A percentile compares a stretch with the other conserved stretches of the same genome.
phyloP scores from a whole-genome alignment of 2,888 invertebrate genomes.

The Dendrolimus houi region DNA sequence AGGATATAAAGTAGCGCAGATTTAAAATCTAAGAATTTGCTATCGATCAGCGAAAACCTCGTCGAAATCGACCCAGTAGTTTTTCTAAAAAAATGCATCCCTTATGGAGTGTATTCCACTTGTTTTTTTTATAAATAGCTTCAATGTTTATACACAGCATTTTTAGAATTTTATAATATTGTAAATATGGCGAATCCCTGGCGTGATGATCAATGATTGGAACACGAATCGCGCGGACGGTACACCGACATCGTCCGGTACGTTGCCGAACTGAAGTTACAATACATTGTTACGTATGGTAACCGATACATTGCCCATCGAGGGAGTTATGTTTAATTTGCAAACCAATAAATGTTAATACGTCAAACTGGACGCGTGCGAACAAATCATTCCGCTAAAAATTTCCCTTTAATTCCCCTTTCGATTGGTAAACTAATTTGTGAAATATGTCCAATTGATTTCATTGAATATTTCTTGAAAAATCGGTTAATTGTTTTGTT shows the following conservation, averaged over 20 bases:
- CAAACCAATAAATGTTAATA: constrained; percentile 74
- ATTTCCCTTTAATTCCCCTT: constrained; percentile 4
- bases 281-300: constrained; percentile 10
- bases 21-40: too few species aligned
- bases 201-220: too few species aligned
- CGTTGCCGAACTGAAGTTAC: neutral
- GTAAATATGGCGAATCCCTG: too few species aligned
- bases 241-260: neutral
- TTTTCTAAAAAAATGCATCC: too few species aligned
- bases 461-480: constrained; percentile 43
- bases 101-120: too few species aligned
- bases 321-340: constrained; percentile 66
- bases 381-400: constrained; percentile 50
- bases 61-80: too few species aligned
- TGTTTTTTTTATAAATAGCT: too few species aligned
- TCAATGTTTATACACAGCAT: too few species aligned
- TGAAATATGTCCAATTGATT: constrained; percentile 51
- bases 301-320: constrained; percentile 2
- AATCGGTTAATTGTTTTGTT: constrained; percentile 55
- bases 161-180: too few species aligned
- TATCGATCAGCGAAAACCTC: too few species aligned
- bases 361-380: constrained; percentile 47
- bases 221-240: too few species aligned
- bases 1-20: too few species aligned
- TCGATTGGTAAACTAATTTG: constrained; percentile 62